phyloP scores from a whole-genome alignment of 2,888 invertebrate genomes.

The Sinelater perroti region DNA sequence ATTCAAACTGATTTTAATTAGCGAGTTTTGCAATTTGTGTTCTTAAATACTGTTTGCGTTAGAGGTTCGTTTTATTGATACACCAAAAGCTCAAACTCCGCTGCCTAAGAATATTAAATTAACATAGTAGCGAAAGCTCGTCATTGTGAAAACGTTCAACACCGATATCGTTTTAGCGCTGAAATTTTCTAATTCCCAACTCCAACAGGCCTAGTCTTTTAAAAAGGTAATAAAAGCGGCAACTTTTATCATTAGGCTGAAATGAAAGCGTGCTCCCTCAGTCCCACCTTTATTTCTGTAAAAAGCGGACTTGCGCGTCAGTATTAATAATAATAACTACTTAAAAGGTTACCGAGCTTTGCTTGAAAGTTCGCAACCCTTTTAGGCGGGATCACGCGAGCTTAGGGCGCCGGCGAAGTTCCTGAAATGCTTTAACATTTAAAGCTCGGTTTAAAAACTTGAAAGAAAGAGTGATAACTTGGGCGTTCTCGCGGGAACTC shows the following conservation, averaged over 20 bases:
- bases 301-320: constrained; percentile 2
- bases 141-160: too few species aligned
- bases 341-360: constrained; percentile 24
- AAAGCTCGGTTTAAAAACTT: constrained; percentile 25
- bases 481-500: neutral
- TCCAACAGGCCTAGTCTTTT: too few species aligned
- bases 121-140: too few species aligned
- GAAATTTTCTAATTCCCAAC: too few species aligned
- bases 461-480: constrained; percentile 1
- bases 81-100: too few species aligned
- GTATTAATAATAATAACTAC: constrained; percentile 30
- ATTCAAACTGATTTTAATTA: too few species aligned
- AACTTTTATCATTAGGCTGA: constrained; percentile 3
- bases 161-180: too few species aligned
- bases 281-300: constrained; percentile 10
- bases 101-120: too few species aligned
- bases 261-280: constrained; percentile 3
- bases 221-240: too few species aligned
- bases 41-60: too few species aligned
- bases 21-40: too few species aligned
- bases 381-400: constrained; percentile 10
- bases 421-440: constrained; percentile 19
- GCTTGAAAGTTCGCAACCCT: constrained; percentile 22
- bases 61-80: too few species aligned
- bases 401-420: constrained; percentile 13